These are phyloP conservation scores for Plagodis pulveraria DNA, from an alignment of 2,888 invertebrate species.

Conservation along the genomic window DNA sequence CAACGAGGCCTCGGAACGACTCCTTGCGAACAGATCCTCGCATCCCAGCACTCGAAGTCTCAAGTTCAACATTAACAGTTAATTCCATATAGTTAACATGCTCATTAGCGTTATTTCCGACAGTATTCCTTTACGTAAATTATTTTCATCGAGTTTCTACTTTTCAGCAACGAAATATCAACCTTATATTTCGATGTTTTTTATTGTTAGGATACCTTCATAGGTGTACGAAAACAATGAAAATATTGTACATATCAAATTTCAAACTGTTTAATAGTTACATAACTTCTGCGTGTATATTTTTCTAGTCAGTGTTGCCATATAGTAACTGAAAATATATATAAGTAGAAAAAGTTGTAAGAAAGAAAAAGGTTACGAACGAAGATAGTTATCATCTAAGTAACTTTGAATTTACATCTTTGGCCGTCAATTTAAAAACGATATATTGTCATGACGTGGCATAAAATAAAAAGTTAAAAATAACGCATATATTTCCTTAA, in stretches of 20 bases:
- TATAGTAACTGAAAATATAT: constrained; percentile 4
- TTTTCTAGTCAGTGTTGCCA: constrained; percentile 36
- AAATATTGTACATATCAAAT: constrained; percentile 41
- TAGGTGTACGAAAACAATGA: constrained; percentile 30
- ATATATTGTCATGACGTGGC: too few species aligned
- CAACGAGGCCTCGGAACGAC: constrained; percentile 82
- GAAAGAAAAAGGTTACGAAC: constrained; percentile 20
- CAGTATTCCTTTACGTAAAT: constrained; percentile 47
- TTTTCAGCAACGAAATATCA: constrained; percentile 26
- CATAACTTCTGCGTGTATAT: constrained; percentile 22
- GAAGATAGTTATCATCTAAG: constrained; percentile 21
- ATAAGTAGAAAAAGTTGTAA: not conserved
- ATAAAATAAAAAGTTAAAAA: too few species aligned
- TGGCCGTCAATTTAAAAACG: too few species aligned
- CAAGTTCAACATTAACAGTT: constrained; percentile 82
- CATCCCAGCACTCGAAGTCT: constrained; percentile 88
- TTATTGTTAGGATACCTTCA: constrained; percentile 7
- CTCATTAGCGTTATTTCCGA: constrained; percentile 59
- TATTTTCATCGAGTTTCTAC: constrained; percentile 37
- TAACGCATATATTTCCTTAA: too few species aligned
- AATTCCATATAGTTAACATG: constrained; percentile 66
- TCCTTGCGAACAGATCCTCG: constrained; percentile 82
- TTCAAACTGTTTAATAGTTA: constrained; percentile 16
- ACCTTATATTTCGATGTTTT: constrained; percentile 5
- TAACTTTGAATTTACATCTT: not conserved